Percentiles rank a stretch among this genome's conserved stretches.
Evolutionary conservation across 2,888 invertebrate genomes (phyloP).

Genomic region (Cerastis leucographa): DNA sequence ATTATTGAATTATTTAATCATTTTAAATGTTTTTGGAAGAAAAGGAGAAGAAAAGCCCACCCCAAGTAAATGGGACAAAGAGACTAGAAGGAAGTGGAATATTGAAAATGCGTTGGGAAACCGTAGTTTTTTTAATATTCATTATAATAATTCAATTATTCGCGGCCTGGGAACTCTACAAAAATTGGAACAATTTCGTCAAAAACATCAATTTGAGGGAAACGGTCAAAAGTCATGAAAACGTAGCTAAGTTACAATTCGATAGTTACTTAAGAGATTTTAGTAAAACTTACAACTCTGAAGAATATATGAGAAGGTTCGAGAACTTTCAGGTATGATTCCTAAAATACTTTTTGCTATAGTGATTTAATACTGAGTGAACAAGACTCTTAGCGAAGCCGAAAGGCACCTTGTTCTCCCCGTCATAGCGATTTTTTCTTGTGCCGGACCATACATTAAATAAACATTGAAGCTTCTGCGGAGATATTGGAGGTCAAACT

Average conservation of each 20-base stretch:
- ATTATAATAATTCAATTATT: neutral
- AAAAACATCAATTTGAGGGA: neutral
- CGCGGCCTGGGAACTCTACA: neutral
- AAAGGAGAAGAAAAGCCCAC: neutral
- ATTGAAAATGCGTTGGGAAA: neutral
- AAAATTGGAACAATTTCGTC: no score
- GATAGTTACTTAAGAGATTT: constrained; percentile 66
- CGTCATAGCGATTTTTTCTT: no score
- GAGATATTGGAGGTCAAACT: no score
- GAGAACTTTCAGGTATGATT: constrained; percentile 70
- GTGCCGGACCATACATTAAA: no score
- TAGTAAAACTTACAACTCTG: constrained; percentile 65
- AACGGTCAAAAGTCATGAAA: no score
- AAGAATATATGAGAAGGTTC: constrained; percentile 66
- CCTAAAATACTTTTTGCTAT: neutral
- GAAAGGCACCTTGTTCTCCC: neutral
- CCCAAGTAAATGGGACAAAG: neutral
- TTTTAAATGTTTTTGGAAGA: neutral
- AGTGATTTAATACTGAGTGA: neutral
- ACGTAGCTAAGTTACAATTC: constrained; percentile 36
- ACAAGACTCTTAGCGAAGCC: neutral
- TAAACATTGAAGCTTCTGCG: no score
- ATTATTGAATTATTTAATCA: no score
- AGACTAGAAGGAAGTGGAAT: neutral
- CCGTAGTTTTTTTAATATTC: neutral